Conservation (phyloP, 92 coral and sea anemone genomes). For the Isaurus tuberculatus region DNA sequence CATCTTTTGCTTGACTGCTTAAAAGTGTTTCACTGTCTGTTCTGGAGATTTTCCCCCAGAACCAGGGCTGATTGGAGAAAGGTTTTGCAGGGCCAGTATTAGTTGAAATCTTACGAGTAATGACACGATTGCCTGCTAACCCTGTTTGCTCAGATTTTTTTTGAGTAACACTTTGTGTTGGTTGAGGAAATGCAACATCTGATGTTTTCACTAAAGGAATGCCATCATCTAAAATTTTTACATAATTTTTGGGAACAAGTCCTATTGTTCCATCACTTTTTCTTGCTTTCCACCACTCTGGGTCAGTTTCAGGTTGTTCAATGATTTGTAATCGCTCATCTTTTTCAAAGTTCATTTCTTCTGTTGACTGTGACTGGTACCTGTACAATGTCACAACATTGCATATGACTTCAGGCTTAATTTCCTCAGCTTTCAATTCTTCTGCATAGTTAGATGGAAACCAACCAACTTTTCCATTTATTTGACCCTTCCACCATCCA, state of each 20-base stretch:
- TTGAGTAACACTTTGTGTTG: conserved; percentile 3
- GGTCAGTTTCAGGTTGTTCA: conserved; percentile 92
- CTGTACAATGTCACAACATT: conserved; percentile 85
- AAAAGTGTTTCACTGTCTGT: conserved; percentile 81
- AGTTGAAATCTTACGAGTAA: conserved; percentile 52
- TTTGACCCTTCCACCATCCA: conserved; percentile 98
- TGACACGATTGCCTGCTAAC: conserved; percentile 23
- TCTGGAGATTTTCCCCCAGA: conserved; percentile 94
- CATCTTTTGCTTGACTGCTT: conserved; percentile 72
- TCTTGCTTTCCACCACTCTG: conserved; percentile 97
- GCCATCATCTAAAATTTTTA: conserved; percentile 70
- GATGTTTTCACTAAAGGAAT: conserved; percentile 42
- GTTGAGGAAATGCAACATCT: conserved; percentile 33
- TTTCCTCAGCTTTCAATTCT: conserved; percentile 47
- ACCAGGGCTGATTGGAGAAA: conserved; percentile 81
- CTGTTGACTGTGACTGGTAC: conserved; percentile 78
- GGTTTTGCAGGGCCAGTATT: conserved; percentile 20
- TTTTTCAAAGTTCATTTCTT: conserved; percentile 89
- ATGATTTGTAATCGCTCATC: conserved; percentile 86
- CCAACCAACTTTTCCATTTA: conserved; percentile 83
- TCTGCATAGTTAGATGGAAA: conserved; percentile 91
- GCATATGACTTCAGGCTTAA: conserved; percentile 62
- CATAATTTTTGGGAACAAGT: conserved; percentile 96
- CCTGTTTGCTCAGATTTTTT: conserved; percentile 34
- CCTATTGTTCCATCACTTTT: conserved; percentile 88